Conservation (phyloP, 2,113 vertebrate genomes). For the Nerophis lumbriciformis region DNA sequence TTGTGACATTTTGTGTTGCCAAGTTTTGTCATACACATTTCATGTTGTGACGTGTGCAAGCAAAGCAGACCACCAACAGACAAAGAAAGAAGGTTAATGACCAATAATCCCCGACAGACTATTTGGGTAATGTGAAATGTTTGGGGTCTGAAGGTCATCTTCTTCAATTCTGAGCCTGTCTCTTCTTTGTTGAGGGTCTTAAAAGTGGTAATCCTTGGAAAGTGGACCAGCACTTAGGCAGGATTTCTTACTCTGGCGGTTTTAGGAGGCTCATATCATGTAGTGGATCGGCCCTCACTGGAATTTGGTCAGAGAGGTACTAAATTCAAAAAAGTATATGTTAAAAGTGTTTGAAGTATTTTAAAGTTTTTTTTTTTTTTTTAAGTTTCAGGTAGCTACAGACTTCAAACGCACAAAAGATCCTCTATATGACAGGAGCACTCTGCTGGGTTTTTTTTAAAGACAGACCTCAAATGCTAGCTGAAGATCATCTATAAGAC, state of each 20-base stretch:
- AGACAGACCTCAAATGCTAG: no score
- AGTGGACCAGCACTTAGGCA: constrained; percentile 41
- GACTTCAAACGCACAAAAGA: no score
- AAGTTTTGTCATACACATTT: no score
- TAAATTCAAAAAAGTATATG: no score
- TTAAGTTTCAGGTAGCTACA: no score
- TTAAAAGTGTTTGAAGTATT: no score
- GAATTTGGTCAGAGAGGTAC: constrained; percentile 1
- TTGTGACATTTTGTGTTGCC: no score
- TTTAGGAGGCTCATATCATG: constrained; percentile 47
- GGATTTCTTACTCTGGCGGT: constrained; percentile 30
- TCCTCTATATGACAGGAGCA: no score
- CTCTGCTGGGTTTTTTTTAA: no score
- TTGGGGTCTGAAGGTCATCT: constrained; percentile 46
- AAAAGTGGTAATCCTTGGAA: constrained; percentile 62
- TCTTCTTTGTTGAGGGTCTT: constrained; percentile 42
- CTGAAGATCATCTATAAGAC: no score
- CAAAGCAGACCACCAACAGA: constrained; percentile 39
- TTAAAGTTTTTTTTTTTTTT: no score
- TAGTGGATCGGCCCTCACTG: constrained; percentile 19
- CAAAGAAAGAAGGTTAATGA: constrained; percentile 12
- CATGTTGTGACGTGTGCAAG: background rate
- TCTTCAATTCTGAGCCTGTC: constrained; percentile 43
- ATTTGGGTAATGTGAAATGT: constrained; percentile 28
- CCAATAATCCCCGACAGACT: constrained; percentile 33